These are phyloP conservation scores for Artemia sinica DNA, from an alignment of 2,888 invertebrate genomes.

Conservation along the genomic window DNA sequence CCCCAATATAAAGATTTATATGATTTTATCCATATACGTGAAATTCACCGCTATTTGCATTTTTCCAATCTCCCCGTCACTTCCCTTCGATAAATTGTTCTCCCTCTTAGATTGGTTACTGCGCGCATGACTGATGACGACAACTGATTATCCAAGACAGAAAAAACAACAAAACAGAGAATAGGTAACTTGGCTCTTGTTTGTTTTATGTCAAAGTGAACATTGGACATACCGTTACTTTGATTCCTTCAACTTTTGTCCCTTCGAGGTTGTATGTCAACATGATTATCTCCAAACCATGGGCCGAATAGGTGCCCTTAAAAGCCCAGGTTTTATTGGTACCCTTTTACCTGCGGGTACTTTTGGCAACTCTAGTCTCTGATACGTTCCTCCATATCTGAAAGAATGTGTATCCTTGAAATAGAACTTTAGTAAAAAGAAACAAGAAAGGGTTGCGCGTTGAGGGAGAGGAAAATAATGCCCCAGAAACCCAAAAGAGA, in stretches of 20 bases:
- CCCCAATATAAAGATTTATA: too few species aligned
- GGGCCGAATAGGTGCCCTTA: slow-evolving; percentile 30
- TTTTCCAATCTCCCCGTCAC: too few species aligned
- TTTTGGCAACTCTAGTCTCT: slow-evolving; percentile 1
- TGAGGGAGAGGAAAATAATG: too few species aligned
- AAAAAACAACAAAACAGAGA: background rate
- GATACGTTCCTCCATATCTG: background rate
- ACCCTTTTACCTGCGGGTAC: background rate
- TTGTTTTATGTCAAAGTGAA: slow-evolving; percentile 15
- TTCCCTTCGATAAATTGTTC: too few species aligned
- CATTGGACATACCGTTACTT: slow-evolving; percentile 27
- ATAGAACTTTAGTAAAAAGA: too few species aligned
- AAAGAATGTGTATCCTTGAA: background rate
- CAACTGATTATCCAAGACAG: too few species aligned
- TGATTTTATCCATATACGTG: too few species aligned
- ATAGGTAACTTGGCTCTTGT: background rate
- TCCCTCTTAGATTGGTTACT: too few species aligned
- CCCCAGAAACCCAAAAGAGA: too few species aligned
- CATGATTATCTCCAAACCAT: slow-evolving; percentile 29
- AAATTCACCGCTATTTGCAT: too few species aligned
- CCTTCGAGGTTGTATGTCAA: slow-evolving; percentile 26
- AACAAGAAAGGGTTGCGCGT: too few species aligned
- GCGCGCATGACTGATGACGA: too few species aligned
- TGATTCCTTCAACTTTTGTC: slow-evolving; percentile 26
- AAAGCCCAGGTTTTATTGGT: slow-evolving; percentile 28